phyloP scores from a whole-genome alignment of 30 jellyfish, hydroid and myxozoan species.

The Turritopsis rubra region DNA sequence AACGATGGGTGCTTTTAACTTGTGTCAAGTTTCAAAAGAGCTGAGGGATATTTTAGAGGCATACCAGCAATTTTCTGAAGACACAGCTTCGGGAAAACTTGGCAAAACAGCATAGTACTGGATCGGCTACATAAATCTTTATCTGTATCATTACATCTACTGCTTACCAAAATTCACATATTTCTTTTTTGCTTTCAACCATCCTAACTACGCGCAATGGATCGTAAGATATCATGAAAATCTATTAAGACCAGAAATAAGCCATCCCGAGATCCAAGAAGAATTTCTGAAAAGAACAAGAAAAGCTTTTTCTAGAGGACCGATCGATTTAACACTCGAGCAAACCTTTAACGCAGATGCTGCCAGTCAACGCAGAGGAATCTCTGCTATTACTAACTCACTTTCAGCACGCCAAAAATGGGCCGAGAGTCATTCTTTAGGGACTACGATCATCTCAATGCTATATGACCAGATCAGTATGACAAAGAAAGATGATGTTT shows the following conservation, averaged over 20 bases:
- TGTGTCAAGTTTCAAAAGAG: too few relatives aligned
- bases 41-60: too few relatives aligned
- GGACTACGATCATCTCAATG: background rate
- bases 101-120: conserved; percentile 5
- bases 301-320: background rate
- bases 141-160: background rate
- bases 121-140: background rate
- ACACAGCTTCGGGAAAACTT: background rate
- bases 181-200: background rate
- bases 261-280: background rate
- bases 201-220: conserved; percentile 1
- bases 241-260: background rate
- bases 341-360: background rate
- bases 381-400: background rate
- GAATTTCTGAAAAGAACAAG: background rate
- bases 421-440: background rate
- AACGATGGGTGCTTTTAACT: too few relatives aligned
- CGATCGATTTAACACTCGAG: conserved; percentile 8
- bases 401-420: background rate
- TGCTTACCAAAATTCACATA: conserved; percentile 3
- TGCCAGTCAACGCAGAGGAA: background rate
- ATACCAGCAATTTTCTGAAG: background rate
- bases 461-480: background rate
- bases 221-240: background rate
- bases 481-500: background rate